Evolutionary conservation across 1,140 invertebrate genomes (phyloP), one percentile per base, ranked within the genome.

Genomic region (Stenopsyche tienmushanensis): DNA sequence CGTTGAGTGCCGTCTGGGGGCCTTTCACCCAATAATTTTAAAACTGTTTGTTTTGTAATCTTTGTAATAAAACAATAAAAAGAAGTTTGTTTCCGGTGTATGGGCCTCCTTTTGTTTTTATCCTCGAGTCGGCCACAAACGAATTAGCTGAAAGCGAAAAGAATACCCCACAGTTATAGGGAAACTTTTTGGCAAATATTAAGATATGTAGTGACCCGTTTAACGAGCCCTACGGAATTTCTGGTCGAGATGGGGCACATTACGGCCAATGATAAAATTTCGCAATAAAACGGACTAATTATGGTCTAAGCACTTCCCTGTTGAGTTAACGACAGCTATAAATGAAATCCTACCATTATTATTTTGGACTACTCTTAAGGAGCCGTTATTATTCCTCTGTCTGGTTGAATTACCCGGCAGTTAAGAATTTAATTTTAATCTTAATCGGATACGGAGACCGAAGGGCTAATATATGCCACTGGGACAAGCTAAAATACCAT

Each of bases 251-350:
- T n/a, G n/a, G n/a, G n/a, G n/a, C n/a, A 49, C 17, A 49, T 49
- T 49, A 49, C 45, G 45, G 23, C 45, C 45, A 53, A 53, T 53
- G 50, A 53, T 53, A 53, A 53, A 53, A 53, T 53, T 53, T 53
- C 13, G 18, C 50, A 53, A 23, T 53, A 53, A 53, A 53, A 53
- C 18, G 21, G 50, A 53, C 50, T 53, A 53, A 53, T 53, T 53
- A 53, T 53, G 50, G 50, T 20, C 21, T 20, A n/a, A 2, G 13
- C 3, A n/a, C 21, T 18, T 20, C 47, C 17, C 50, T 29, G 50
- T 24, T 53, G 50, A 53, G 50, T 53, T 53, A 53, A 53, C 24
- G 50, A 53, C 23, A 10, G 50, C 23, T 24, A 53, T 53, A 53
- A 53, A 53, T 53, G 50, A 53, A 53, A 53, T 53, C 50, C 50